Evolutionary conservation across 1,140 invertebrate genomes (phyloP).

Genomic region (Heliconius eleuchia): DNA sequence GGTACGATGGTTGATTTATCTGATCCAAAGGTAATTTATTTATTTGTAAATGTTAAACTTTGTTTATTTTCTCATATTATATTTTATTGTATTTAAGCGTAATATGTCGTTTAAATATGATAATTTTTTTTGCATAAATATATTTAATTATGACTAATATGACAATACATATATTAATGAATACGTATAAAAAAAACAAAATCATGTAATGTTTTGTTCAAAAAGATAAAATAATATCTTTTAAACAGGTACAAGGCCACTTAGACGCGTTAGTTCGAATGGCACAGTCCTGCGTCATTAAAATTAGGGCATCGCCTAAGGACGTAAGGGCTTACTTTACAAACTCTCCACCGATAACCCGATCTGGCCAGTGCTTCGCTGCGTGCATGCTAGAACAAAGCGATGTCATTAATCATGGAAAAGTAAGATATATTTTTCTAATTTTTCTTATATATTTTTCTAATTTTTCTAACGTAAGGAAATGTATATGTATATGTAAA

Average conservation of each 20-base stretch:
- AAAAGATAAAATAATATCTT: not conserved
- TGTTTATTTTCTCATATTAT: no score
- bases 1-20: slow-evolving; percentile 70
- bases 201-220: not conserved
- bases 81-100: no score
- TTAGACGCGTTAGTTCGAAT: slow-evolving; percentile 70
- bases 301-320: slow-evolving; percentile 66
- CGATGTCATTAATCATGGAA: slow-evolving; percentile 73
- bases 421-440: no score
- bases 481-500: no score
- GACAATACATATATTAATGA: no score
- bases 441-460: not conserved
- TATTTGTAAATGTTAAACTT: not conserved
- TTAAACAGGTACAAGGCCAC: slow-evolving; percentile 67
- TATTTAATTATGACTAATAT: no score
- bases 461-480: not conserved
- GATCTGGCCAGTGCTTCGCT: slow-evolving; percentile 71
- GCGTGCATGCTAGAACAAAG: slow-evolving; percentile 74
- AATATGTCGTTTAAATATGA: no score
- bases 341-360: slow-evolving; percentile 64
- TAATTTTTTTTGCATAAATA: no score
- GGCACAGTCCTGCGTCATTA: slow-evolving; percentile 73
- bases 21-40: slow-evolving; percentile 61
- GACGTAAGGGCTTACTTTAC: slow-evolving; percentile 74
- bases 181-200: not conserved